Base-by-base conservation (phyloP, 2,797 vertebrate genomes). In the Danio tinwini region DNA sequence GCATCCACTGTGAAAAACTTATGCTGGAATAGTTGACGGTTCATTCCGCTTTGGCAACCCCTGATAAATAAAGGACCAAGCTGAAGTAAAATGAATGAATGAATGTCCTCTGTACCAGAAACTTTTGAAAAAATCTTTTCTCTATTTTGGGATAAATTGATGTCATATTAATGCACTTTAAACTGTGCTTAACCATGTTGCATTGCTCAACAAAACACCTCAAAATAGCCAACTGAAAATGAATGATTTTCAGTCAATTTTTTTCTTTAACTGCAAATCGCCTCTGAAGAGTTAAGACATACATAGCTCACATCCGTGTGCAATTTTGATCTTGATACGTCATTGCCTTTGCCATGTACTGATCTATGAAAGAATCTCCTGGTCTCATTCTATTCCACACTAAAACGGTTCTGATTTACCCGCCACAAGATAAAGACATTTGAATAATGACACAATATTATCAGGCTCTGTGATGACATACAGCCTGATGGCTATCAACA, bases 391-490 rank as follows among this genome's bases (percentile, higher is more conserved):
- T 47, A 10, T 64, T 63, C 68, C 45, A 9, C 39, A 17, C 10
- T 72, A 39, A 79, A 72, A 79, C 5, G 7, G 1, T 47, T 72
- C 13, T 39, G 68, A 55, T 53, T 37, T 72, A 14, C 19, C 47
- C 13, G 6, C 37, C 17, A 37, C 55, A 53, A 76, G 49, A 76
- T 65, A 69, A 74, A 78, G 19, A 74, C 59, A 72, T 79, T 79
- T 79, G 68, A 72, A 79, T 79, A 72, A 79, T 72, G 68, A 72
- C 47, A 79, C 68, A 44, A 56, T 72, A 72, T 79, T 64, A 78
- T 40, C 63, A n/a, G 1, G 11, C 52, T n/a, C 19, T 19, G 53
- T 49, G 76, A 29, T 78, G 47, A 52, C 76, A 59, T 6, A 5
- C 52, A 50, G 55, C 12, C 29, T 59, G 65, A 78, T 78, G 64